These are phyloP conservation scores for Fopius arisanus DNA, from an alignment of 1,140 invertebrate genomes.

Conservation along the genomic window DNA sequence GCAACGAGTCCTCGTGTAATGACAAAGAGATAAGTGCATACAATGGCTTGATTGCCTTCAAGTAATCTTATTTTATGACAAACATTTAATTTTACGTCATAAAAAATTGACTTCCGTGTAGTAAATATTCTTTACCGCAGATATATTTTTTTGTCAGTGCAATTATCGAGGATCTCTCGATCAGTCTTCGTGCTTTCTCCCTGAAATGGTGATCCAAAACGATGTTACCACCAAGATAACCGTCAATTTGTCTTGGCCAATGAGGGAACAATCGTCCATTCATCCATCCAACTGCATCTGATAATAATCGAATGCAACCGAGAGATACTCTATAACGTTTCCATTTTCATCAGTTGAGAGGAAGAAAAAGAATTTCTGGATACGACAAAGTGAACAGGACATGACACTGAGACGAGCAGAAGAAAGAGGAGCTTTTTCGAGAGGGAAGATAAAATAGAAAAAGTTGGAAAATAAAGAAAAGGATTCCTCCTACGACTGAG, in stretches of 20 bases:
- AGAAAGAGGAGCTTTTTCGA: not conserved
- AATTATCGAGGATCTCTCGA: not conserved
- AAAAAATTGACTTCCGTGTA: too few species aligned
- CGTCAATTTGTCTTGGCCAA: slow-evolving; percentile 26
- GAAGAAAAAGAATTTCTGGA: not conserved
- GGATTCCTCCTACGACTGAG: not conserved
- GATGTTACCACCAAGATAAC: slow-evolving; percentile 2
- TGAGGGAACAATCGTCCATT: slow-evolving; percentile 29
- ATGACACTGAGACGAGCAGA: not conserved
- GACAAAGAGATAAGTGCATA: too few species aligned
- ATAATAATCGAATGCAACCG: slow-evolving; percentile 14
- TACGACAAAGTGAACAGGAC: not conserved
- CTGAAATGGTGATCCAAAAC: not conserved
- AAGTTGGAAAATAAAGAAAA: not conserved
- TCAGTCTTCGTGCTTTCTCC: not conserved
- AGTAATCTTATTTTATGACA: too few species aligned
- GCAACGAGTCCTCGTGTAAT: too few species aligned
- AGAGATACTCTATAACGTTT: not conserved
- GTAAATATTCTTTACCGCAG: too few species aligned
- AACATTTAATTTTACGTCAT: too few species aligned
- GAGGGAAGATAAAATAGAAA: not conserved
- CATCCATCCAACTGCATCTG: slow-evolving; percentile 23
- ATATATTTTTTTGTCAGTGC: too few species aligned
- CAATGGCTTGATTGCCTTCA: too few species aligned
- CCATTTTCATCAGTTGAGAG: not conserved